phyloP scores from a whole-genome alignment of 2,113 vertebrate genomes.

The Emydocephalus ijimae region DNA sequence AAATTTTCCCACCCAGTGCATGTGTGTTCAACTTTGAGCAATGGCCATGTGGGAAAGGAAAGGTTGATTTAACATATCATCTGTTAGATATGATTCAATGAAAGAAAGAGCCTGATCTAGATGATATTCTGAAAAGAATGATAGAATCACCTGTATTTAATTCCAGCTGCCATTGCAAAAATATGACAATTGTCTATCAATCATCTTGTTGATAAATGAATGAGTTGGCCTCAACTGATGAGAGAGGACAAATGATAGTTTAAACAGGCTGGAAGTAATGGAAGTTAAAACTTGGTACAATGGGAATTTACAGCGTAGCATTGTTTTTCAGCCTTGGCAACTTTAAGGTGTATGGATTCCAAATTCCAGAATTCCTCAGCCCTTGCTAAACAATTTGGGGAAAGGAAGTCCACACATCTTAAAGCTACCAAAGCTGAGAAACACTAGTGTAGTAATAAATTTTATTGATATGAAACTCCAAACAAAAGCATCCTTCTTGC shows the following conservation, averaged over 20 bases:
- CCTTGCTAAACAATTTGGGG: not conserved
- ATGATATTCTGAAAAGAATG: not conserved
- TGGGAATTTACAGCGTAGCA: not conserved
- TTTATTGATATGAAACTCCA: not conserved
- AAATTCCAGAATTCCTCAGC: not conserved
- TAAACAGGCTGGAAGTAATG: not conserved
- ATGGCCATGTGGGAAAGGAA: not conserved
- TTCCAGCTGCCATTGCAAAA: not conserved
- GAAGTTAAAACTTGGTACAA: not conserved
- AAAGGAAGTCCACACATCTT: not conserved
- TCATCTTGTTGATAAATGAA: not conserved
- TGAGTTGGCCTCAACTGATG: not conserved
- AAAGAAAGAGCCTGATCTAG: not conserved
- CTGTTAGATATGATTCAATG: not conserved
- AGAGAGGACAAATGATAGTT: not conserved
- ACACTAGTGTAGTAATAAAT: not conserved
- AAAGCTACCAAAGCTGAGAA: not conserved
- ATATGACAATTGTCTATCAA: not conserved
- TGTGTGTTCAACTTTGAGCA: not conserved
- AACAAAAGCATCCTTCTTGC: not conserved
- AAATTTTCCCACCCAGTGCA: not conserved
- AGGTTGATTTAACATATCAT: not conserved
- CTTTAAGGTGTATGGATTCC: not conserved
- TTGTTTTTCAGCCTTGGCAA: not conserved
- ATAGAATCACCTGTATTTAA: not conserved